phyloP scores from a whole-genome alignment of 2,888 invertebrate genomes.

The Baccha elongata region DNA sequence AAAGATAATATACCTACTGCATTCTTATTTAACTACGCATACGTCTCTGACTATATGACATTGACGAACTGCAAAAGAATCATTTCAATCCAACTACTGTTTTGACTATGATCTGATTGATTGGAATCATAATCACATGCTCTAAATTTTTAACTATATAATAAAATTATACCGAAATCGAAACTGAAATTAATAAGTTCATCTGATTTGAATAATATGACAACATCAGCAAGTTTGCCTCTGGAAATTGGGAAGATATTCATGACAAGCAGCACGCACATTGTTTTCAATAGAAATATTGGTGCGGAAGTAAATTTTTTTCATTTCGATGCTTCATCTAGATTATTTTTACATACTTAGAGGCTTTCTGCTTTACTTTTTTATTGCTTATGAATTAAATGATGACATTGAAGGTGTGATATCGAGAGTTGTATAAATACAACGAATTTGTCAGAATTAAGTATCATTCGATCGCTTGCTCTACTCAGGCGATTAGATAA shows the following conservation, averaged over 20 bases:
- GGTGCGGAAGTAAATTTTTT: conserved; percentile 20
- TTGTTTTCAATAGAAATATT: background rate
- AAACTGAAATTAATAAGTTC: too few species aligned
- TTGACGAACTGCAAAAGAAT: too few species aligned
- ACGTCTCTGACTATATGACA: too few species aligned
- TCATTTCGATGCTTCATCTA: background rate
- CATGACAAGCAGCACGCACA: background rate
- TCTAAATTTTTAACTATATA: background rate
- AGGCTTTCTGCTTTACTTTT: background rate
- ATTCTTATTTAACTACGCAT: too few species aligned
- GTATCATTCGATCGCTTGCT: conserved; percentile 67
- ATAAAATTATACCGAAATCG: background rate
- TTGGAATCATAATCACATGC: background rate
- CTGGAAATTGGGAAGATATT: background rate
- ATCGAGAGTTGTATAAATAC: conserved; percentile 70
- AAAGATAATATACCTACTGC: too few species aligned
- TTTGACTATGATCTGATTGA: background rate
- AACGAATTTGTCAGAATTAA: conserved; percentile 43
- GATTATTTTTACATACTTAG: conserved; percentile 1
- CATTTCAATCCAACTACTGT: too few species aligned
- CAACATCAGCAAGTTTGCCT: background rate
- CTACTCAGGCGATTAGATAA: conserved; percentile 49
- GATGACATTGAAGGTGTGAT: conserved; percentile 66
- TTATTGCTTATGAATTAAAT: conserved; percentile 17
- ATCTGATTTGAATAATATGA: background rate